A percentile compares a stretch with the other conserved stretches of the same genome.
Evolutionary conservation across 2,888 invertebrate species (phyloP).

Genomic region (Eupithecia tripunctaria): DNA sequence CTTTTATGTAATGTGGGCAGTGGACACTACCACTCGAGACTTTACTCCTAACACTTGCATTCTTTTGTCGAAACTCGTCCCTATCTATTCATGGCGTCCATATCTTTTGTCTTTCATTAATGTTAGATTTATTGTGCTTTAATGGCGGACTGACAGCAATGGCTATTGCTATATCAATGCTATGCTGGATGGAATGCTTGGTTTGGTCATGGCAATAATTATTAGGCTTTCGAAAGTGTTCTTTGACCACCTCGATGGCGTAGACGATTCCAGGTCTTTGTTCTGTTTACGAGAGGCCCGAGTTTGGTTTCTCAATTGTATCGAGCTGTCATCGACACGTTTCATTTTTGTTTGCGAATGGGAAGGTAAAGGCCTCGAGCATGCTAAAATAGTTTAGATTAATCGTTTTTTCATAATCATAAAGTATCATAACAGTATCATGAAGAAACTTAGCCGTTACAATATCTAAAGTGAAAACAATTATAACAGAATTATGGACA

Average conservation of each 20-base stretch:
- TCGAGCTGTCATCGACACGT: background rate
- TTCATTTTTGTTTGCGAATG: background rate
- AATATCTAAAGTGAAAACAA: too few species aligned
- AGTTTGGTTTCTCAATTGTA: background rate
- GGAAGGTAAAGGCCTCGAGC: too few species aligned
- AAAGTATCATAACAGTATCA: too few species aligned
- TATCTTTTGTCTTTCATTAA: constrained; percentile 46
- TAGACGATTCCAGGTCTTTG: background rate
- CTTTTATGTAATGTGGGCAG: background rate
- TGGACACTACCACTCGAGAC: background rate
- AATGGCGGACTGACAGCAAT: constrained; percentile 11
- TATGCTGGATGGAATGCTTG: constrained; percentile 3
- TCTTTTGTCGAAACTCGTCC: constrained; percentile 10
- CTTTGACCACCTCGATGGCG: background rate
- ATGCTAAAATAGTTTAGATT: too few species aligned
- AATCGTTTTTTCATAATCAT: too few species aligned
- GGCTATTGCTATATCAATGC: constrained; percentile 6
- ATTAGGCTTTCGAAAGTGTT: background rate
- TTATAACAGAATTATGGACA: too few species aligned
- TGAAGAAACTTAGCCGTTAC: too few species aligned
- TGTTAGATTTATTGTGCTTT: constrained; percentile 39
- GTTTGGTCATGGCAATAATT: constrained; percentile 10
- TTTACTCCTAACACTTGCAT: background rate
- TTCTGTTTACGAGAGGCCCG: background rate
- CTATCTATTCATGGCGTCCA: constrained; percentile 13